phyloP scores from a whole-genome alignment of 2,888 invertebrate genomes.

The Cephus nigrinus region DNA sequence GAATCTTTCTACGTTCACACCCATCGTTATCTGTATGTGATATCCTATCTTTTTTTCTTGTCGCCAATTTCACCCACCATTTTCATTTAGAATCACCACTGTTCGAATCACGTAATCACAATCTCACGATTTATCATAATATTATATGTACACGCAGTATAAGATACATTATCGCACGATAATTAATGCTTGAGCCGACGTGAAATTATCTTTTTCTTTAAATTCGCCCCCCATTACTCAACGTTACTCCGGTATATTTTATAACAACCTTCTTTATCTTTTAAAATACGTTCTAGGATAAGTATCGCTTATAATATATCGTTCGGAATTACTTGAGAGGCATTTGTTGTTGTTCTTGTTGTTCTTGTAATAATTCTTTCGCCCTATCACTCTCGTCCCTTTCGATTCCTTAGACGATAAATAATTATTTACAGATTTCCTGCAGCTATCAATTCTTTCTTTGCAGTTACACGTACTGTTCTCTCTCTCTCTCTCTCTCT shows the following conservation, averaged over 20 bases:
- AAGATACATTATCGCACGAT: slow-evolving; percentile 13
- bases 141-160: slow-evolving; percentile 20
- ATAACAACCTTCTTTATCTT: slow-evolving; percentile 36
- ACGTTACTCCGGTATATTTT: slow-evolving; percentile 26
- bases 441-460: slow-evolving; percentile 28
- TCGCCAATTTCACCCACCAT: background rate
- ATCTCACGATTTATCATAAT: slow-evolving; percentile 26
- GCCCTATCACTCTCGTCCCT: slow-evolving; percentile 21
- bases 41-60: slow-evolving; percentile 14
- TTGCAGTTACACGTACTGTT: slow-evolving; percentile 19
- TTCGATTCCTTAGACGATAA: slow-evolving; percentile 21
- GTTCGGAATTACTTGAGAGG: slow-evolving; percentile 28
- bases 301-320: slow-evolving; percentile 41
- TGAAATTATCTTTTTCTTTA: slow-evolving; percentile 19
- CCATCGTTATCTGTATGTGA: slow-evolving; percentile 23
- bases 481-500: slow-evolving; percentile 14
- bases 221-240: slow-evolving; percentile 18
- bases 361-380: slow-evolving; percentile 19
- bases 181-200: slow-evolving; percentile 39
- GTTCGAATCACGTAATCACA: slow-evolving; percentile 26
- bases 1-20: background rate
- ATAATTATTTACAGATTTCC: slow-evolving; percentile 36
- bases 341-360: slow-evolving; percentile 19
- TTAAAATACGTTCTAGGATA: slow-evolving; percentile 53
- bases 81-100: slow-evolving; percentile 28